Evolutionary conservation across 2,797 vertebrate genomes (phyloP), one percentile per base, ranked within the genome.

Genomic region (Oophaga sylvatica): DNA sequence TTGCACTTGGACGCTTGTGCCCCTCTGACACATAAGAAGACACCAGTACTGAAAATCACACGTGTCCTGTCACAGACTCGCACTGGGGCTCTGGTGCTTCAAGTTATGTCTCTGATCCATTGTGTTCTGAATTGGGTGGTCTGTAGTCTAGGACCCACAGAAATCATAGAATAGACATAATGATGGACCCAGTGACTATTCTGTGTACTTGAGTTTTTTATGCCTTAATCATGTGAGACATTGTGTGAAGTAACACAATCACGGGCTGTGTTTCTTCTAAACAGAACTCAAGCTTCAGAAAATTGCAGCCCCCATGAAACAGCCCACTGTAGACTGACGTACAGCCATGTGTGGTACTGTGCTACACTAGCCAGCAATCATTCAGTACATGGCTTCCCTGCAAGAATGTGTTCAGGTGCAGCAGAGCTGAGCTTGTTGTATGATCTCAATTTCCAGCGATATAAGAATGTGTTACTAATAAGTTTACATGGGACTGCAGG

Each of bases 81-180:
- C 20, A 45, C 22, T 75, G 35, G 31, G 10, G 22, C 45, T 20
- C 17, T 13, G 22, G 12, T 56, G 3, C 75, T n/a, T n/a, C 17
- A 48, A 48, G 20, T 53, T 45, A 5, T 15, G 22, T n/a, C 71
- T 75, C 48, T 56, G 48, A n/a, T 60, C 82, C 56, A 41, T 75
- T 41, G 73, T 85, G 57, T 63, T 67, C 65, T 86, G 65, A n/a
- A 71, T 68, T 81, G 85, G 85, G 85, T 81, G 85, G 85, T 87
- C 85, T 31, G 9, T 22, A 80, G 59, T 41, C 10, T 86, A 87
- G 19, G 85, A 87, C 59, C 85, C 85, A 87, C 79, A 81, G 71
- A 80, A 80, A 86, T 86, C 65, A 80, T 11, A 80, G 48, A 71
- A 81, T 65, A 73, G 41, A 20, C 65, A 75, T 80, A 86, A 70